A percentile compares a stretch with the other conserved stretches of the same genome.
Conservation (phyloP, 2,797 vertebrate genomes). For the Molossus alvarezi region DNA sequence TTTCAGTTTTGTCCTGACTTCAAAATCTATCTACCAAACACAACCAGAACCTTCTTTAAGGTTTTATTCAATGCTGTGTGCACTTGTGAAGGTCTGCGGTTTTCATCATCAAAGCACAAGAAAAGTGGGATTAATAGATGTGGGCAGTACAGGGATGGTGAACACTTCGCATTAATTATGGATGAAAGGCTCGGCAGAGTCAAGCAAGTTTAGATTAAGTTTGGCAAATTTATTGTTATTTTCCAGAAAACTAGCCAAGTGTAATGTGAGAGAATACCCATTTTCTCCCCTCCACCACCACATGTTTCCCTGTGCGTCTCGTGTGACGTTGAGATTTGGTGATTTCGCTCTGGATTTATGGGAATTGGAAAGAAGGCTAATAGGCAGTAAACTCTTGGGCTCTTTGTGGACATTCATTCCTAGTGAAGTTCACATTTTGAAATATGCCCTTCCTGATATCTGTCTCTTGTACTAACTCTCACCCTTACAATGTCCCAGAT, state of each 20-base stretch:
- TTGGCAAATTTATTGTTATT: constrained; percentile 80
- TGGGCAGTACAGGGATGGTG: constrained; percentile 47
- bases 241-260: constrained; percentile 82
- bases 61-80: constrained; percentile 70
- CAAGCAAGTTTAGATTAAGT: constrained; percentile 64
- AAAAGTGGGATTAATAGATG: constrained; percentile 73
- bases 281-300: neutral
- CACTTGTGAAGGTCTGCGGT: constrained; percentile 80
- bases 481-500: constrained; percentile 37
- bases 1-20: constrained; percentile 58
- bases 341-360: constrained; percentile 62
- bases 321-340: constrained; percentile 64
- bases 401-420: constrained; percentile 46
- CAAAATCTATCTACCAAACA: constrained; percentile 66
- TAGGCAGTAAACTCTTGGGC: constrained; percentile 34
- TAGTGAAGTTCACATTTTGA: constrained; percentile 64
- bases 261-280: neutral
- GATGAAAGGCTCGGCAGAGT: constrained; percentile 70
- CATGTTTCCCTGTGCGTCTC: constrained; percentile 41
- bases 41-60: constrained; percentile 63
- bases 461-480: constrained; percentile 49
- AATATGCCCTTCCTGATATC: constrained; percentile 47
- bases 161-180: constrained; percentile 72
- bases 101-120: constrained; percentile 77
- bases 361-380: constrained; percentile 64